Base-by-base conservation (phyloP, 2,888 invertebrate genomes). In the Amphipyra berbera region DNA sequence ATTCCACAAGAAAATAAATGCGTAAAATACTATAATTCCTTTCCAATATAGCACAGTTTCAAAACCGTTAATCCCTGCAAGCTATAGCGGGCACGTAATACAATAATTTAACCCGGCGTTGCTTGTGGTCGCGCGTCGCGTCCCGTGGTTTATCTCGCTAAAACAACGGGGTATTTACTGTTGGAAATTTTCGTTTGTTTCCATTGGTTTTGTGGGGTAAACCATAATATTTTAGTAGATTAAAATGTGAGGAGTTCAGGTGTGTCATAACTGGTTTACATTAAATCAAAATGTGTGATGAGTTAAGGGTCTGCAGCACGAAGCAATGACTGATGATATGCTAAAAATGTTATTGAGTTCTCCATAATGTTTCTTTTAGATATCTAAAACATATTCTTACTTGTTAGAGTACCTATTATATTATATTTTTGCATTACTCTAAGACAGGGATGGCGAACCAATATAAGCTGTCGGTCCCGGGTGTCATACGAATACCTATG, bases 101-200 rank as follows among this genome's bases (percentile, higher is more conserved):
- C n/a, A 46, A 67, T 58, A 62, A 80, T 66, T 53, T 52, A 50
- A 30, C 58, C 49, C 61, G 55, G 49, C 49, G 65, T 44, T 42
- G 67, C 73, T 68, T 78, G 78, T 57, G 78, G 78, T 81, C 42
- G 78, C 64, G 53, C 78, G 54, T 73, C 68, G 50, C 69, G 47
- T 49, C 54, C 46, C 47, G 73, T 47, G 81, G 81, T 79, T 73
- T 78, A 37, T 61, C 68, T 53, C 44, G 45, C 40, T 14, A 47
- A 21, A 21, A 57, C 67, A 78, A 81, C 81, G 79, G 78, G 47
- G 54, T 46, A 60, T 73, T 55, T 81, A 78, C 81, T 73, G 81
- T 78, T 68, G 21, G 30, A 64, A 10, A 49, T 56, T 55, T 68
- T 66, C 45, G 55, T 73, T 73, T 55, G 21, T 49, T 40, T 57